Evolutionary conservation across 1,140 invertebrate genomes (phyloP).

Genomic region (Drosophila nasuta): DNA sequence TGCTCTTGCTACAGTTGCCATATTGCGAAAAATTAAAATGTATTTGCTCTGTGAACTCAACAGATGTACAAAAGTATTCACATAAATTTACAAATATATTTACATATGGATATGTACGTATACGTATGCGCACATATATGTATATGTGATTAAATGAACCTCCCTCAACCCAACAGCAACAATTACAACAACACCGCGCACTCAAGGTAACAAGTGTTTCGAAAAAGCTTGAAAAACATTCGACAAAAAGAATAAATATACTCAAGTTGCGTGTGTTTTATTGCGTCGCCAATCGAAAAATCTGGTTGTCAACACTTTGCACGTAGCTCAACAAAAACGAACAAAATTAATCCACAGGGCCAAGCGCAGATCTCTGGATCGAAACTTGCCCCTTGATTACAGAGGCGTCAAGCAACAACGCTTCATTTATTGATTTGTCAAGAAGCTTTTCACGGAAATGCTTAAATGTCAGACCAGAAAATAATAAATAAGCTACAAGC

Average conservation of each 20-base stretch:
- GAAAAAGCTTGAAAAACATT: conserved; percentile 55
- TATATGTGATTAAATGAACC: conserved; percentile 69
- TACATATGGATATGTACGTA: conserved; percentile 27
- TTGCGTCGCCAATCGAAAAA: conserved; percentile 50
- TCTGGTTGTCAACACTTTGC: conserved; percentile 32
- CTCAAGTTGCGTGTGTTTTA: conserved; percentile 36
- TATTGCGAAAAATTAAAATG: conserved; percentile 78
- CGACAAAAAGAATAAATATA: conserved; percentile 59
- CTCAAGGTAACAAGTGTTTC: conserved; percentile 80
- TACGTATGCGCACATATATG: conserved; percentile 9
- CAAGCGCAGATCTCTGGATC: conserved; percentile 8
- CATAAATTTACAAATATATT: conserved; percentile 4
- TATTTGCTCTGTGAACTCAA: conserved; percentile 57
- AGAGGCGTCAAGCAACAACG: conserved; percentile 9
- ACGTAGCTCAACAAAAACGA: conserved; percentile 26
- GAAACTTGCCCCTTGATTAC: conserved; percentile 5
- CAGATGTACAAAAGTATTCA: conserved; percentile 14
- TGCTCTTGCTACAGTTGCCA: conserved; percentile 51
- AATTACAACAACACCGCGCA: conserved; percentile 37
- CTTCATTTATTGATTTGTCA: conserved; percentile 72
- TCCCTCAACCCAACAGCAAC: conserved; percentile 67
- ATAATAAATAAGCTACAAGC: conserved; percentile 28
- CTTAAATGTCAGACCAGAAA: conserved; percentile 10
- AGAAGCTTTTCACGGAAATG: conserved; percentile 67
- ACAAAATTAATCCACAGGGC: conserved; percentile 2